Conservation (phyloP, 2,888 invertebrate genomes). For the Parochlus steinenii region DNA sequence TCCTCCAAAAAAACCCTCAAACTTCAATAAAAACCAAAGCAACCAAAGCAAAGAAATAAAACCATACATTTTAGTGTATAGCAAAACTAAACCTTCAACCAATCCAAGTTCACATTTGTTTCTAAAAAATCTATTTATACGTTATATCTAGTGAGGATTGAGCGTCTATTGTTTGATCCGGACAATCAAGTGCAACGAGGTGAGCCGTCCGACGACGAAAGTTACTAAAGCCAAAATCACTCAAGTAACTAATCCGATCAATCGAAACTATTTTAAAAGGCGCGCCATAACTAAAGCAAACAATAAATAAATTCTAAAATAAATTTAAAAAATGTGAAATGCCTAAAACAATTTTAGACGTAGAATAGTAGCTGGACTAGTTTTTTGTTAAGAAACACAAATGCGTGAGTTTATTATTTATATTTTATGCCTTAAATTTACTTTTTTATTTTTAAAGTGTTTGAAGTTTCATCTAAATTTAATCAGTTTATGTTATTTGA, state of each 20-base stretch:
- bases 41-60: too few species aligned
- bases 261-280: slow-evolving; percentile 1
- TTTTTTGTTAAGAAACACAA: too few species aligned
- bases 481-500: too few species aligned
- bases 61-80: too few species aligned
- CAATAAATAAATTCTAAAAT: slow-evolving; percentile 3
- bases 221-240: slow-evolving; percentile 5
- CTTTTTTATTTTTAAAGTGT: too few species aligned
- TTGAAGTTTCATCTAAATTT: too few species aligned
- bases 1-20: not conserved
- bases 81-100: too few species aligned
- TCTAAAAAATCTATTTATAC: slow-evolving; percentile 4
- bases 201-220: slow-evolving; percentile 11
- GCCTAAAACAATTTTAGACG: not conserved
- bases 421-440: too few species aligned
- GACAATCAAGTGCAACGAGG: slow-evolving; percentile 11
- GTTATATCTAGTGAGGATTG: slow-evolving; percentile 9
- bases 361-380: too few species aligned
- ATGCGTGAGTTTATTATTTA: too few species aligned
- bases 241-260: not conserved
- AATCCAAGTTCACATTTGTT: not conserved
- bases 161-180: slow-evolving; percentile 11
- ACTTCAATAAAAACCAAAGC: too few species aligned
- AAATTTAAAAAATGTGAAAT: slow-evolving; percentile 2
- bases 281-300: slow-evolving; percentile 2